These are phyloP conservation scores for Tetranychus piercei DNA, from an alignment of 2,888 invertebrate genomes.

Conservation along the genomic window DNA sequence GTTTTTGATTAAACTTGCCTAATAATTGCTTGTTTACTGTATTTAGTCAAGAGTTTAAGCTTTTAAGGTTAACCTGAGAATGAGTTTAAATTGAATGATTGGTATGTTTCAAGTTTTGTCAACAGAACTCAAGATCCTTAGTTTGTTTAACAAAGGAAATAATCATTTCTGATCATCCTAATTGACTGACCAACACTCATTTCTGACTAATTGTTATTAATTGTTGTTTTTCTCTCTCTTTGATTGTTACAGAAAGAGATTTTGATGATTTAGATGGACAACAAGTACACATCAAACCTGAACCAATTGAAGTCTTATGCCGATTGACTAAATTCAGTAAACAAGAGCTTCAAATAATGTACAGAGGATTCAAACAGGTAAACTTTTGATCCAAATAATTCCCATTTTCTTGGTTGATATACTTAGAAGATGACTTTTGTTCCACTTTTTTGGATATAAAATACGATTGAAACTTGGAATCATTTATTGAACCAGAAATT, in stretches of 20 bases:
- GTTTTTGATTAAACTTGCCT: too few relatives aligned
- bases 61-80: too few relatives aligned
- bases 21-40: too few relatives aligned
- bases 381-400: slow-evolving; percentile 3
- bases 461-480: not conserved
- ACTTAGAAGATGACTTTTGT: not conserved
- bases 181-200: too few relatives aligned
- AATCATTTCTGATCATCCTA: too few relatives aligned
- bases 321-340: slow-evolving; percentile 36
- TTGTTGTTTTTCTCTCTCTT: not conserved
- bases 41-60: too few relatives aligned
- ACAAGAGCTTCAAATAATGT: slow-evolving; percentile 37
- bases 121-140: too few relatives aligned
- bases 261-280: slow-evolving; percentile 28
- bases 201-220: too few relatives aligned
- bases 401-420: not conserved
- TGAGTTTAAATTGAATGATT: too few relatives aligned
- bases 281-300: slow-evolving; percentile 28
- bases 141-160: too few relatives aligned
- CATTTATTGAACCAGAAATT: not conserved
- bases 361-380: slow-evolving; percentile 38
- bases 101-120: too few relatives aligned
- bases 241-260: slow-evolving; percentile 25
- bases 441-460: not conserved
- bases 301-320: slow-evolving; percentile 35